Evolutionary conservation across 2,113 vertebrate species (phyloP), one percentile per base, ranked within the genome.

Genomic region (Poicephalus gulielmi): DNA sequence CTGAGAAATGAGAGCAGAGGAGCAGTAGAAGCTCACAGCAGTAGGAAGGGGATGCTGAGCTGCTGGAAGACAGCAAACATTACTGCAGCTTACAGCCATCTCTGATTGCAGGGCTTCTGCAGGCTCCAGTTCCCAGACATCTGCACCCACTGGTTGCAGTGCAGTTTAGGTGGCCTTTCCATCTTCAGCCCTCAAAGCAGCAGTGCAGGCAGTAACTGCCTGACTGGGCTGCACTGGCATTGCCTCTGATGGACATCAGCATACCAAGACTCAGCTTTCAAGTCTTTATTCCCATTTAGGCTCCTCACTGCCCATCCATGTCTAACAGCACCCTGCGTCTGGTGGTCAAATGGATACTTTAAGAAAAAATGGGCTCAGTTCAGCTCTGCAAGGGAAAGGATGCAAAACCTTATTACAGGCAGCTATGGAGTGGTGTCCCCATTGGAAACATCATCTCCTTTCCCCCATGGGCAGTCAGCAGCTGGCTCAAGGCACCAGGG

Each of bases 401-500:
- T 46, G 16, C 19, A 59, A 55, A 85, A 33, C 67, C 67, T 52
- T 4, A 1, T 43, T 20, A 6, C 4, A 31, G 64, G 84, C 81
- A 89, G 75, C 41, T 71, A 10, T 5, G 59, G 14, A 60, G 18
- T 3, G 8, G 31, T 15, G 62, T 83, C 67, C 71, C 63, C 33
- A 3, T 7, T 35, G 82, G 84, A 86, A 63, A 13, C 31, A 35
- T 80, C 92, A n/a, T 55, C 60, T 90, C 76, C 88, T 83, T 57
- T 74, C 35, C 67, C 74, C 17, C 3, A 23, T 17, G 55, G 86
- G 88, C 84, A 92, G 50, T 16, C 83, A 92, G 78, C 85, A 88
- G 71, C 87, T 91, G 85, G 91, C 93, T 94, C 71, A 52, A 69
- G 95, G 88, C 86, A 84, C 68, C 64, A 23, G 86, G 95, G 95